A percentile compares a stretch with the other conserved stretches of the same genome.
phyloP scores from a whole-genome alignment of 2,113 vertebrate species.

The Chloebia gouldiae region DNA sequence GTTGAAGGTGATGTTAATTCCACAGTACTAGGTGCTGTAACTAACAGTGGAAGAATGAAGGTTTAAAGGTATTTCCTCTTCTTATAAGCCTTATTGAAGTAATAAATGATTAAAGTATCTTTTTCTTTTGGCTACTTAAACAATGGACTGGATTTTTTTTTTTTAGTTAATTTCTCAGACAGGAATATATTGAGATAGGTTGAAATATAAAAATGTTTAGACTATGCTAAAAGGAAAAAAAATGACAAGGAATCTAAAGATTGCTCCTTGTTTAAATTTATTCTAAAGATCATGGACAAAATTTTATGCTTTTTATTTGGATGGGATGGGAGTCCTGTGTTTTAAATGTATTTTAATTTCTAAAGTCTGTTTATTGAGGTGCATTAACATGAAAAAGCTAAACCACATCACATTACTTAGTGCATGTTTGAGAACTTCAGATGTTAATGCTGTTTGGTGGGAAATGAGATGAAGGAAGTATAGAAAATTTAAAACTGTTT shows the following conservation, averaged over 20 bases:
- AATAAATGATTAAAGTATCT: neutral
- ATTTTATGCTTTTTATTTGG: neutral
- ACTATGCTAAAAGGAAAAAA: neutral
- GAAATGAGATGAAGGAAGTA: neutral
- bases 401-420: neutral
- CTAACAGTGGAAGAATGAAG: neutral
- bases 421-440: neutral
- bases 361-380: neutral
- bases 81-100: neutral
- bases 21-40: neutral
- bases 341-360: neutral
- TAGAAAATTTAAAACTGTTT: neutral
- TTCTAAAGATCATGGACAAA: neutral
- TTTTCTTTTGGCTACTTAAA: neutral
- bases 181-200: neutral
- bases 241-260: neutral
- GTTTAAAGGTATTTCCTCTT: neutral
- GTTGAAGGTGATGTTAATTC: neutral
- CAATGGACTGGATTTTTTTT: neutral
- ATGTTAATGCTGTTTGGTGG: neutral
- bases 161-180: neutral
- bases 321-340: neutral
- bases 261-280: neutral
- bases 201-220: neutral
- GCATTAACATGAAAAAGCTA: neutral